A percentile compares a stretch with the other conserved stretches of the same genome.
Conservation (phyloP, 2,888 invertebrate species). For the Drosophila vallismaia region DNA sequence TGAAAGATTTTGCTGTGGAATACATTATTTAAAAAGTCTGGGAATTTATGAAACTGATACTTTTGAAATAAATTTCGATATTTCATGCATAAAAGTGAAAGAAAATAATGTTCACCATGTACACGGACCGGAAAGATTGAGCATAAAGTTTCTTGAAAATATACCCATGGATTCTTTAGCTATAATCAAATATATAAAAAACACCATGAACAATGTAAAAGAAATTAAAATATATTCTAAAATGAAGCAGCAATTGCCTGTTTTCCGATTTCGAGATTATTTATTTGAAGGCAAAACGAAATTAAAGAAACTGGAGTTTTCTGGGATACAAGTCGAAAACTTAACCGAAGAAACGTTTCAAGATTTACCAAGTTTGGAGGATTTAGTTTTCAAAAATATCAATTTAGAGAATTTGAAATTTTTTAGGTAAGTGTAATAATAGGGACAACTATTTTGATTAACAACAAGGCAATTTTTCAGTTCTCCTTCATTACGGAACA, state of each 20-base stretch:
- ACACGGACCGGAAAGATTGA: neutral
- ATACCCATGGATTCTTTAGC: neutral
- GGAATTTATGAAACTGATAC: neutral
- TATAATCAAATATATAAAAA: neutral
- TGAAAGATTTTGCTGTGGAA: neutral
- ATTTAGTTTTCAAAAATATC: neutral
- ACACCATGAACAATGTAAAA: neutral
- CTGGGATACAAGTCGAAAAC: neutral
- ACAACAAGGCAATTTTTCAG: neutral
- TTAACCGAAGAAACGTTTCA: neutral
- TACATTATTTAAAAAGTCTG: neutral
- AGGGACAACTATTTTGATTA: too few species aligned
- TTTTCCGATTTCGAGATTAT: neutral
- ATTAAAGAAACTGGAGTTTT: neutral
- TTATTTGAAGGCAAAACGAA: conserved; percentile 2
- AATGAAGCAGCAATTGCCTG: neutral
- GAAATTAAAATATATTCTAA: neutral
- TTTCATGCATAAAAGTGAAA: neutral
- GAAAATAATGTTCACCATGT: neutral
- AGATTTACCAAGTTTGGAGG: neutral
- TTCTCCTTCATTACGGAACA: neutral
- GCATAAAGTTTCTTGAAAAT: neutral
- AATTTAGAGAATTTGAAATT: neutral
- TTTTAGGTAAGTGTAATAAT: conserved; percentile 4
- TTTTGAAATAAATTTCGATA: too few species aligned